A percentile compares a stretch with the other conserved stretches of the same genome.
Evolutionary conservation across 23 tunicate species (phyloP).

Genomic region (Oikopleura dioica): DNA sequence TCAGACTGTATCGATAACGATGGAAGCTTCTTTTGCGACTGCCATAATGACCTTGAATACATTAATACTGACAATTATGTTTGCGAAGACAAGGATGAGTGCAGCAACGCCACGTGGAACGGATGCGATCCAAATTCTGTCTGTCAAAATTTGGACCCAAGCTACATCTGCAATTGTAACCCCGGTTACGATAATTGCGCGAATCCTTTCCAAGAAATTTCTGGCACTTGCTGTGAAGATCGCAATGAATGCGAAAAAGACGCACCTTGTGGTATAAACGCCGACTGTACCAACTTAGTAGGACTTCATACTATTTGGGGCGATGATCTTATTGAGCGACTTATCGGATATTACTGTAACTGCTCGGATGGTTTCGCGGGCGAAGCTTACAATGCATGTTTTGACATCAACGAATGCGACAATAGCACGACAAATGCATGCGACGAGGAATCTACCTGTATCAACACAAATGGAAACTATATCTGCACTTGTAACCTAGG

Average conservation of each 20-base stretch:
- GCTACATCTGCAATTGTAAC: not conserved
- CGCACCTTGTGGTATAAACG: not conserved
- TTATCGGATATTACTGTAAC: not conserved
- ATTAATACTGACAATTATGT: not conserved
- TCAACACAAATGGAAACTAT: not conserved
- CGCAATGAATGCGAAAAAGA: not conserved
- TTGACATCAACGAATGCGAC: not conserved
- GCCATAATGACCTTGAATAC: not conserved
- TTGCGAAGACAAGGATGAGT: not conserved
- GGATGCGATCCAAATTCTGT: not conserved
- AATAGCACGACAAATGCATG: not conserved
- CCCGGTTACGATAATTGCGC: not conserved
- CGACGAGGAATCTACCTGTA: not conserved
- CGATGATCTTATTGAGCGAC: not conserved
- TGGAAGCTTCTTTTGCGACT: not conserved
- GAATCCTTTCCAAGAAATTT: not conserved
- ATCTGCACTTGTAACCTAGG: not conserved
- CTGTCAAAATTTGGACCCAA: not conserved
- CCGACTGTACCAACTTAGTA: not conserved
- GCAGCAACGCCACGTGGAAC: not conserved
- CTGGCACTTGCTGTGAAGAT: not conserved
- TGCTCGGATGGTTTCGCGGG: not conserved
- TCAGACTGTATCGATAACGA: not conserved
- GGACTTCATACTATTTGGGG: not conserved
- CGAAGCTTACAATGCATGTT: not conserved